Percentiles rank a stretch among this genome's conserved stretches.
Conservation (phyloP, 2,888 invertebrate species). For the Tachina grossa region DNA sequence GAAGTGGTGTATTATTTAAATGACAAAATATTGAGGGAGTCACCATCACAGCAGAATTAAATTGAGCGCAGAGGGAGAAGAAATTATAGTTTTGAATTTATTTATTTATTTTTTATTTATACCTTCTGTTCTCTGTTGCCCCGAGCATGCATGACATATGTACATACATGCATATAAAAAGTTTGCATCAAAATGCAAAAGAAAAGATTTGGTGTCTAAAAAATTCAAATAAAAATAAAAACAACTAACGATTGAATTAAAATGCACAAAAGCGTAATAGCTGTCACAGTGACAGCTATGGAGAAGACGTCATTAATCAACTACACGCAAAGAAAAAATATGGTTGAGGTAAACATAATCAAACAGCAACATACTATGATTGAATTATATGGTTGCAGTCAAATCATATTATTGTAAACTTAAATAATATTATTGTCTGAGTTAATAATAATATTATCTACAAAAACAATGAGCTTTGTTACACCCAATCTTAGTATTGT, state of each 20-base stretch:
- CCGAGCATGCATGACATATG: background rate
- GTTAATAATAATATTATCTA: too few relatives aligned
- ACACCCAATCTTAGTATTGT: too few relatives aligned
- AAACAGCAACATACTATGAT: too few relatives aligned
- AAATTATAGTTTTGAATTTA: background rate
- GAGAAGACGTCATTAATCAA: conserved; percentile 72
- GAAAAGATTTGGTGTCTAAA: background rate
- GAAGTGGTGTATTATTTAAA: conserved; percentile 1
- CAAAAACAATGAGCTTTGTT: too few relatives aligned
- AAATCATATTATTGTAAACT: too few relatives aligned
- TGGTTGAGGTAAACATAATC: too few relatives aligned
- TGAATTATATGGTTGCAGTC: too few relatives aligned
- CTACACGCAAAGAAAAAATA: too few relatives aligned
- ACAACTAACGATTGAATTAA: conserved; percentile 60
- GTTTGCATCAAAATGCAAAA: conserved; percentile 14
- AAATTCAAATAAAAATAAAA: conserved; percentile 1
- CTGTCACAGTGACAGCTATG: conserved; percentile 70
- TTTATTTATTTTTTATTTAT: background rate
- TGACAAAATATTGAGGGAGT: background rate
- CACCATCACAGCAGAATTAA: background rate
- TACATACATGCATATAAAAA: too few relatives aligned
- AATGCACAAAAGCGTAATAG: conserved; percentile 71
- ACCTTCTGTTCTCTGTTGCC: background rate
- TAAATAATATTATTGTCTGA: too few relatives aligned
- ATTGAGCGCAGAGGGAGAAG: background rate